Evolutionary conservation across 2,797 vertebrate species (phyloP), one percentile per base, ranked within the genome.

Genomic region (Sebastes iracundus): DNA sequence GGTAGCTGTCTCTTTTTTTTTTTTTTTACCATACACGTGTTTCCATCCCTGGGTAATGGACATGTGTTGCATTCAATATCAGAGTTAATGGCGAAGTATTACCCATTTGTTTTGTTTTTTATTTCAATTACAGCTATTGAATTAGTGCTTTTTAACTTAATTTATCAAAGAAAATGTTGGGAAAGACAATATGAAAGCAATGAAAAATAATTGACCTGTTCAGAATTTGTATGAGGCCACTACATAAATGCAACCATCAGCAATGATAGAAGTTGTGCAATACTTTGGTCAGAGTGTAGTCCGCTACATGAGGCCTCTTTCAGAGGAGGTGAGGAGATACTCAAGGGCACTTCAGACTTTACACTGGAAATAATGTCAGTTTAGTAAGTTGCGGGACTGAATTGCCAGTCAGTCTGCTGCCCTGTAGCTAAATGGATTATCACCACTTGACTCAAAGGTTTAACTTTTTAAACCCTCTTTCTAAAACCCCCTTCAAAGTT

Each of bases 361-460:
- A 32, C 30, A 27, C 42, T 75, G 12, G 7, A 56, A 75, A 61
- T 33, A 1, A 25, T 13, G 13, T 63, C 23, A 6, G 14, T 71
- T 80, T 46, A 60, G 7, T 46, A 67, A 74, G 2, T 63, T 33
- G 3, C n/a, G 32, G 55, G 12, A 72, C n/a, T 60, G 33, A 63
- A 71, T 79, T 3, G 1, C 11, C 60, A 16, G 2, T 66, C 63
- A 33, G 68, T 63, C 33, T 22, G 12, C 64, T 75, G 27, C 75
- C 56, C 63, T 76, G 13, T 60, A 55, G 60, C 69, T 80, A 72
- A 88, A 77, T 61, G n/a, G 71, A 84, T 88, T 76, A 83, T 67
- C 59, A 61, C 55, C 65, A 68, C 77, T 85, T 86, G 80, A 56
- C 64, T 72, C 49, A 42, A 28, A 62, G 52, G 56, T 85, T 91